Base-by-base conservation (phyloP, 1,140 invertebrate genomes). In the Gonatopus flavifemur region DNA sequence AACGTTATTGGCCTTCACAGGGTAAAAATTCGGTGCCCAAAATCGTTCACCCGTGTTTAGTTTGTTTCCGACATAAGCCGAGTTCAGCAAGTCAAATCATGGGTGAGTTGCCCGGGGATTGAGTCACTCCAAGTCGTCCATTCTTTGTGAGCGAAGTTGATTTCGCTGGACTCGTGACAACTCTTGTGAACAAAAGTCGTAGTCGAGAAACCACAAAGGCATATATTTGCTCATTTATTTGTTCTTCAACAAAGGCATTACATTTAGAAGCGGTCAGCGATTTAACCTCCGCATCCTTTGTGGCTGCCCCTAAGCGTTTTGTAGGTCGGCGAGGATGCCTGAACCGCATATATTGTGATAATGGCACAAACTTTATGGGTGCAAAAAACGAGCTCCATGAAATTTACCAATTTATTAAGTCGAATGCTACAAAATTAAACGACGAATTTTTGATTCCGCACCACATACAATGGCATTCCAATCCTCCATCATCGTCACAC, bases 281-380 rank as follows among this genome's bases (percentile, higher is more conserved):
- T 49, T 13, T 69, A n/a, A 49, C 65, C 7, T 59, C 66, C 1
- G 58, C 64, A 43, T 52, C 49, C 3, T 68, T 72, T 36, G 13
- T 74, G 3, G 49, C 59, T 24, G 44, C 55, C 8, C 15, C 15
- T 7, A 6, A 13, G 6, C 6, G 33, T 6, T 36, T 36, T 18
- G 6, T 36, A 13, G 7, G 7, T 7, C 33, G 33, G 8, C 33
- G 33, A 37, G 64, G 57, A 33, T 41, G 50, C 28, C 64, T 62
- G 8, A 13, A 19, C 0, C 37, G 38, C 3, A 57, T 78, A 1
- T 67, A 63, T 44, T 53, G 41, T 13, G 77, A 77, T 50, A 67
- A 69, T 42, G 72, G 62, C 0, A 72, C 66, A 0, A 74, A 69
- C 45, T 76, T 76, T 46, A 40, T 67, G 9, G 66, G 68, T 4